phyloP scores from a whole-genome alignment of 2,113 vertebrate species.

The Nanorana parkeri region DNA sequence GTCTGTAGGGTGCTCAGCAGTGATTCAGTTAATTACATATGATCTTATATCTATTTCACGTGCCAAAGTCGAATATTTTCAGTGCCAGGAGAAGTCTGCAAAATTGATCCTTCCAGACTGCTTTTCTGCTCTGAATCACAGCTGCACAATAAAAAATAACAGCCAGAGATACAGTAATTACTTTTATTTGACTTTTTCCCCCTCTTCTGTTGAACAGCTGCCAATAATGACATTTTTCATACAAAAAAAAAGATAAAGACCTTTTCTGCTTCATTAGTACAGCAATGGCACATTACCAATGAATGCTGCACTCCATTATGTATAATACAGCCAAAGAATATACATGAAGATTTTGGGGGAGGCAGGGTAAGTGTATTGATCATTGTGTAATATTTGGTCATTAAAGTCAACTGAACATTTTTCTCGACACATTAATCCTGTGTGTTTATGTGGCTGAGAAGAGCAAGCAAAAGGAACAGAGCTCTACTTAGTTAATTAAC shows the following conservation, averaged over 20 bases:
- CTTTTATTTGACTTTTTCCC: slow-evolving; percentile 58
- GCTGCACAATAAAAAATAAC: slow-evolving; percentile 50
- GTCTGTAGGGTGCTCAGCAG: background rate
- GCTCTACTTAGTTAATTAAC: background rate
- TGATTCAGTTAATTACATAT: background rate
- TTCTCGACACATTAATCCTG: background rate
- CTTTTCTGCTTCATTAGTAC: slow-evolving; percentile 76
- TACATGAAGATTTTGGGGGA: background rate
- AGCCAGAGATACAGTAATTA: slow-evolving; percentile 71
- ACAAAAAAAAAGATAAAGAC: slow-evolving; percentile 69
- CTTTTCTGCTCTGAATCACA: slow-evolving; percentile 2
- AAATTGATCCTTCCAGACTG: slow-evolving; percentile 27
- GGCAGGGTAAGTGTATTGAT: background rate
- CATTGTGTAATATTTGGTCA: slow-evolving; percentile 9
- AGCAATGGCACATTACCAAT: slow-evolving; percentile 74
- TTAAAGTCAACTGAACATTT: slow-evolving; percentile 16
- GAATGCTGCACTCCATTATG: slow-evolving; percentile 74
- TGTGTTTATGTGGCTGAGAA: background rate
- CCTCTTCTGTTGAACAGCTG: slow-evolving; percentile 69
- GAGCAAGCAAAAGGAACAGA: background rate
- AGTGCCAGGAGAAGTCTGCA: background rate
- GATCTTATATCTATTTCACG: background rate
- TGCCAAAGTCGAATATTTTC: background rate
- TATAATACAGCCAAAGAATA: slow-evolving; percentile 66
- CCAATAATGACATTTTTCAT: slow-evolving; percentile 75